Evolutionary conservation across 2,888 invertebrate genomes (phyloP).

Genomic region (Athrips mouffetella): DNA sequence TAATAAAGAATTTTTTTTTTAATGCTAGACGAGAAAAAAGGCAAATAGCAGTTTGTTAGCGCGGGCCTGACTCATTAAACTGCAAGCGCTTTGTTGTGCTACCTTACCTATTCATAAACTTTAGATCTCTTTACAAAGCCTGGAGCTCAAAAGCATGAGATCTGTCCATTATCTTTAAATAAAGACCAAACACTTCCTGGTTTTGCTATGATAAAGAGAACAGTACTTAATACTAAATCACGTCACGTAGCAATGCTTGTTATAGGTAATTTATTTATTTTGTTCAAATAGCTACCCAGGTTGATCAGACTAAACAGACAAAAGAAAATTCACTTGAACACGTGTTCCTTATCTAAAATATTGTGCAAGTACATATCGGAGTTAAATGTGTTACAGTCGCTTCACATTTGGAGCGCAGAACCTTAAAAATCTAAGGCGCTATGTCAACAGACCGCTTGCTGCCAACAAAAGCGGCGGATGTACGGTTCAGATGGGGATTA

Average conservation of each 20-base stretch:
- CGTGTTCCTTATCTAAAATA: slow-evolving; percentile 20
- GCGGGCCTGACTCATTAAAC: no score
- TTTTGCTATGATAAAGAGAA: neutral
- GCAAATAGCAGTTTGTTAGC: no score
- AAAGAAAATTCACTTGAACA: neutral
- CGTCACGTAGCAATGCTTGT: neutral
- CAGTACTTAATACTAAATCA: neutral
- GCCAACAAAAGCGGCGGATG: slow-evolving; percentile 42
- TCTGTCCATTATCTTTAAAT: neutral
- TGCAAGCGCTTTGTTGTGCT: no score
- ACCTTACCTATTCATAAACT: no score
- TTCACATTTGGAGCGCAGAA: slow-evolving; percentile 17
- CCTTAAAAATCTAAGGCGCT: slow-evolving; percentile 27
- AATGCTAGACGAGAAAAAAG: no score
- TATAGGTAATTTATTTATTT: no score
- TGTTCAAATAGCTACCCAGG: neutral
- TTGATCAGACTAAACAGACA: neutral
- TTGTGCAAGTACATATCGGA: neutral
- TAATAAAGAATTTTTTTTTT: no score
- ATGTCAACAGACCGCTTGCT: slow-evolving; percentile 32
- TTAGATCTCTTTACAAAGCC: neutral
- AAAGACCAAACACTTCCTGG: neutral
- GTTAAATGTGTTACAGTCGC: slow-evolving; percentile 1
- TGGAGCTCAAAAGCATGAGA: neutral
- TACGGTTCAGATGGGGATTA: slow-evolving; percentile 48